Base-by-base conservation (phyloP, 2,113 vertebrate genomes). In the Ciconia boyciana region DNA sequence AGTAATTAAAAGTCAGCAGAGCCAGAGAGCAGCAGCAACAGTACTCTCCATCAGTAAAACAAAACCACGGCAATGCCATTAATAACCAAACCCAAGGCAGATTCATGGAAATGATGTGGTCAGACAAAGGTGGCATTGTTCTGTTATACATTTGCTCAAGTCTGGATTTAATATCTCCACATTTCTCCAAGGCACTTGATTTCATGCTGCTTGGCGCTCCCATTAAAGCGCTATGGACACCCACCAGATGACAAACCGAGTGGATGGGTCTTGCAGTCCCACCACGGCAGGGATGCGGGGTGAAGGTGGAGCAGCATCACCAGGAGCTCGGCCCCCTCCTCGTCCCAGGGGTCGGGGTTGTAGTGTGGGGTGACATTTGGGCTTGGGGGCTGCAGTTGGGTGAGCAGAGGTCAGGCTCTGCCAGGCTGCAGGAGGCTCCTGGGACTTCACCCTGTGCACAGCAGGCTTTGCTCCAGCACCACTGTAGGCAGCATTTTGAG, bases 341-440 rank as follows among this genome's bases (percentile, higher is more conserved):
- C 0, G 0, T n/a, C 15, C 51, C 25, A 3, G 4, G n/a, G 70
- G 9, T 32, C 0, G 0, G 34, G 29, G 13, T 11, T 41, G 7
- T 54, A 62, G 21, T 12, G 18, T 13, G 21, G 32, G 36, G 43
- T 71, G 62, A 41, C 16, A 39, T 2, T 62, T 0, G 0, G 21
- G 22, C 17, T 55, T 25, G 34, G 39, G 34, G 48, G 18, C 49
- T 87, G 57, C 19, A n/a, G 16, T 10, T 1, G 9, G 31, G 41
- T 31, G 41, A 75, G 64, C 46, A 57, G 62, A 66, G 54, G 28
- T 32, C 55, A 43, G 34, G 46, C 24, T 69, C 48, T 44, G 39
- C 34, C 65, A 65, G 74, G 44, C 36, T 52, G 66, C 19, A 0
- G 3, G 13, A 52, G 31, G 11, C 29, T 78, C 55, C 82, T 61